Base-by-base conservation (phyloP, 2,888 invertebrate genomes). In the Tetragonisca angustula region DNA sequence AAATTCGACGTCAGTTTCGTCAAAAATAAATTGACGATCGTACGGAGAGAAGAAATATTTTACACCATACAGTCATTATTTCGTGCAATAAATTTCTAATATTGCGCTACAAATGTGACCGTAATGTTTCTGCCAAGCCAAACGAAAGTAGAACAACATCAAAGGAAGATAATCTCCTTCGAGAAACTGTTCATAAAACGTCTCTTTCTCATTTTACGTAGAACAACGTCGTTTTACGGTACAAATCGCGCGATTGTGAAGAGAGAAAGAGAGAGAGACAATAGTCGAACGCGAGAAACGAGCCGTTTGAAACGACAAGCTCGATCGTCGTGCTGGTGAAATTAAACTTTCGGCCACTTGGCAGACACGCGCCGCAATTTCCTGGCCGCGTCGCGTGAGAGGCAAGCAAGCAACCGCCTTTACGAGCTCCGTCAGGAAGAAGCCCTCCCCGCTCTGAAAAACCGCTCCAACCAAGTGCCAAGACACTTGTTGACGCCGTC, bases 401-500 rank as follows among this genome's bases (percentile, higher is more conserved):
- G 61, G 76, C 43, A 32, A 75, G 65, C 49, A 54, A 65, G 76
- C 43, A 32, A 75, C 62, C 49, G 69, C 69, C 62, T 80, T 82
- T 75, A 84, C 80, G 61, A 78, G 69, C 54, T 54, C 76, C 75
- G 85, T 82, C 78, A 77, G 74, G 61, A 75, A 76, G 76, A 62
- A 83, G 70, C 21, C 62, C 50, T 17, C 21, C 59, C 50, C 21
- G 56, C 74, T 24, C 59, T 76, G 75, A 76, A 84, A 85, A 87
- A 88, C 74, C 65, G 49, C 49, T 36, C 59, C 50, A 83, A 84
- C 82, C 89, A 32, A 9, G 9, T 90, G 90, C 89, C 88, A 89
- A 89, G 88, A 91, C 91, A 91, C 92, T 92, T 91, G 92, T 92
- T 91, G 92, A 88, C 90, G 82, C 59, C 17, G 61, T 27, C 50